Conservation (phyloP, 2,797 vertebrate species). For the Notolepis coatsorum region DNA sequence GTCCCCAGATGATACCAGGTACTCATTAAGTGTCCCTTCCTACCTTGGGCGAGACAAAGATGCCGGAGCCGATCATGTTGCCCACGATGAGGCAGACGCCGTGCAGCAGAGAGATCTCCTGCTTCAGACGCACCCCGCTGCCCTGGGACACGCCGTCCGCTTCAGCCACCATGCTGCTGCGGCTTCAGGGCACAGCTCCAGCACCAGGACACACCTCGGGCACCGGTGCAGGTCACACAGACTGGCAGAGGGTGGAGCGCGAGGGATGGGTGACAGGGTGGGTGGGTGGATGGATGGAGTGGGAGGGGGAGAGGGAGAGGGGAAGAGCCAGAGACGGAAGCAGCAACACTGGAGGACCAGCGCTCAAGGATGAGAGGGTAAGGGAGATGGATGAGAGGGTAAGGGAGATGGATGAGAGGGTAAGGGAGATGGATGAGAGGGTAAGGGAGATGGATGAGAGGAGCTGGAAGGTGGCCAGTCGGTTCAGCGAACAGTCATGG, state of each 20-base stretch:
- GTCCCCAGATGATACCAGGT: no score
- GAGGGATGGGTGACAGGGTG: no score
- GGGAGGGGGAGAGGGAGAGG: no score
- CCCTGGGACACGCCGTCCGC: conserved; percentile 54
- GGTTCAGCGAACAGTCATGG: conserved; percentile 23
- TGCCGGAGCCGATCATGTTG: conserved; percentile 87
- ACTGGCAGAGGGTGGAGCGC: neutral
- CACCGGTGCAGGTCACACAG: neutral
- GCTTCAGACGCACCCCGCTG: conserved; percentile 77
- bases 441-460: neutral
- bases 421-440: neutral
- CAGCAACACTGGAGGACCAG: neutral
- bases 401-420: neutral
- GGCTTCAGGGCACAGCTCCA: neutral
- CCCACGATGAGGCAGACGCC: conserved; percentile 86
- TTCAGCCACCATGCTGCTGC: conserved; percentile 65
- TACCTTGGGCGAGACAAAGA: conserved; percentile 84
- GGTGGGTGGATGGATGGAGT: no score
- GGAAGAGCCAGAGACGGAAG: no score
- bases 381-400: neutral
- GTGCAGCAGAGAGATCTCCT: conserved; percentile 85
- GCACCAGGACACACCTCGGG: neutral
- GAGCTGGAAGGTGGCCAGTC: neutral
- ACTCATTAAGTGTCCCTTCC: no score
- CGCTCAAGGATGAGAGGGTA: neutral